These are phyloP conservation scores for Oryzias dopingdopingensis DNA, from an alignment of 2,797 vertebrate genomes.

Conservation along the genomic window DNA sequence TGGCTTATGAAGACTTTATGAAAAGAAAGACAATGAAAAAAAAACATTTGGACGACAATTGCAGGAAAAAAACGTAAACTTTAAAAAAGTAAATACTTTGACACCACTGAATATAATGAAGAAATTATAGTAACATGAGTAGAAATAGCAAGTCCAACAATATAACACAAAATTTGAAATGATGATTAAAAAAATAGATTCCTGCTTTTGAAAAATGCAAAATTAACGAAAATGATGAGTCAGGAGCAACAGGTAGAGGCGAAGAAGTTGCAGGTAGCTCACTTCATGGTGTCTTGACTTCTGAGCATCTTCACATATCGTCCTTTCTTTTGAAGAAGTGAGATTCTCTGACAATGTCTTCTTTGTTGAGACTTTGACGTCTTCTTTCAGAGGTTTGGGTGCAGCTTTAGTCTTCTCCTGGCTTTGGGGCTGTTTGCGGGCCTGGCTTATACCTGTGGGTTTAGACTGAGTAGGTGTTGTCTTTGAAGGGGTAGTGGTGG, in stretches of 20 bases:
- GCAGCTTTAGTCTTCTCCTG: constrained; percentile 77
- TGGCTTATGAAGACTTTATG: not conserved
- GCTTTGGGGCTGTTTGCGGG: constrained; percentile 74
- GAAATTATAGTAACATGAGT: constrained; percentile 1
- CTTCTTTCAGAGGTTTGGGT: constrained; percentile 77
- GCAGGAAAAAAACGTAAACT: not conserved
- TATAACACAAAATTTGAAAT: not conserved
- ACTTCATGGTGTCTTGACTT: constrained; percentile 91
- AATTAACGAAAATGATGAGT: constrained; percentile 50
- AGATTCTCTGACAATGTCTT: constrained; percentile 72
- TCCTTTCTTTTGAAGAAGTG: constrained; percentile 75
- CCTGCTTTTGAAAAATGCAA: constrained; percentile 24
- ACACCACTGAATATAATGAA: not conserved
- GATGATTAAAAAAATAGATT: not conserved
- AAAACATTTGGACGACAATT: not conserved
- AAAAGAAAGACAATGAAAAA: constrained; percentile 1
- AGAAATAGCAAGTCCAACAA: not conserved
- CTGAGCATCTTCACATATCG: constrained; percentile 77
- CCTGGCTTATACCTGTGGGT: constrained; percentile 74
- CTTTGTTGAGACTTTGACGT: constrained; percentile 78
- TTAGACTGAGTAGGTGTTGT: constrained; percentile 71
- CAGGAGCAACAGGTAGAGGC: constrained; percentile 65
- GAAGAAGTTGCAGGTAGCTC: constrained; percentile 81
- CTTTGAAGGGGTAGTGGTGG: constrained; percentile 74
- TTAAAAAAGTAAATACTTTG: not conserved